Evolutionary conservation across 1,140 invertebrate genomes (phyloP), one percentile per base, ranked within the genome.

Genomic region (Spodoptera litura): DNA sequence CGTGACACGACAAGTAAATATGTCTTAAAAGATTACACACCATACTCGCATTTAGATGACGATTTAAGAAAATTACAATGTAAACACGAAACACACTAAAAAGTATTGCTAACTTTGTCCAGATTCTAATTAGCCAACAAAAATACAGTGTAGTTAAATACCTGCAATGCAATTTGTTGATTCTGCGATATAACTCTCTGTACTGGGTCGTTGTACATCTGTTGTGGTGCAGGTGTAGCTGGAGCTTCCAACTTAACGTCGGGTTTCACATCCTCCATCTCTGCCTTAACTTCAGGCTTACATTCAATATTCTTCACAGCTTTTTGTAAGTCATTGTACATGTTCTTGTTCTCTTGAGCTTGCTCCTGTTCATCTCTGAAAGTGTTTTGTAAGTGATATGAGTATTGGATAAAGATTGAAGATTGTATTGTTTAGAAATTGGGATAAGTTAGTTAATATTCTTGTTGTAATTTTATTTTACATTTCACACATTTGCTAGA

Each of bases 81-180:
- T n/a, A n/a, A n/a, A 20, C 20, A 20, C 20, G 20, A 20, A 31
- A 31, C 31, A 0, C 3, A 31, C 31, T 5, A 31, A 44, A 44
- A 44, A 44, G n/a, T 20, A 5, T 20, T 56, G 15, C 9, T 10
- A 56, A 20, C 9, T 3, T 9, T 10, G 20, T 20, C 15, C 15
- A 20, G 2, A 20, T 15, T 8, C 31, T 5, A 31, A 31, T 2
- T 31, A 31, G 20, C 31, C 31, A 31, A 31, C 31, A 31, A 20
- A 20, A 20, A 20, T 20, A 3, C 31, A 31, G 31, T 31, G 49
- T 20, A 64, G 38, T 9, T 73, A 55, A 35, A 64, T 64, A 92
- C 92, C 87, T 93, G 92, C 66, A 93, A 81, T 8, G 90, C 82
- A 56, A 91, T 88, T 74, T 92, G 92, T 52, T 93, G 89, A 59